phyloP scores from a whole-genome alignment of 2,797 vertebrate species.

The Picus viridis region DNA sequence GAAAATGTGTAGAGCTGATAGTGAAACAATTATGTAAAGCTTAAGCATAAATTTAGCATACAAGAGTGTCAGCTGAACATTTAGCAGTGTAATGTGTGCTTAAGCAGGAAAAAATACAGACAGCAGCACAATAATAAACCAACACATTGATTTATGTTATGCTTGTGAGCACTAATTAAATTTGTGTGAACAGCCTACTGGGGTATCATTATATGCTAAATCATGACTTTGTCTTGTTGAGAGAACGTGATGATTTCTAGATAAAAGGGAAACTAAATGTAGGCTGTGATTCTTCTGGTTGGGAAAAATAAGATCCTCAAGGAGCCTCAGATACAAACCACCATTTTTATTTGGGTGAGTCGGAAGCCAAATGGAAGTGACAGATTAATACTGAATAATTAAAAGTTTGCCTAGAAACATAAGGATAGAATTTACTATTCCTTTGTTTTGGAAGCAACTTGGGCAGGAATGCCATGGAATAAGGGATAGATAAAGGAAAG shows the following conservation, averaged over 20 bases:
- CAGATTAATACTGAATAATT: not conserved
- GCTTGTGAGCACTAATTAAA: conserved; percentile 10
- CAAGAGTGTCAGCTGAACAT: not conserved
- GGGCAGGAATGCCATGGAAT: not conserved
- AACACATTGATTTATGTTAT: not conserved
- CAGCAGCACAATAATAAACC: not conserved
- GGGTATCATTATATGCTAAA: not conserved
- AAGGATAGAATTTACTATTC: not conserved
- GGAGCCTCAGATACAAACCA: not conserved
- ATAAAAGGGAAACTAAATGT: not conserved
- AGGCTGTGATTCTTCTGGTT: not conserved
- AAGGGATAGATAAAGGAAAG: not conserved
- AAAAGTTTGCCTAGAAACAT: not conserved
- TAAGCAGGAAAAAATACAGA: not conserved
- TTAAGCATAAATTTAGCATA: not conserved
- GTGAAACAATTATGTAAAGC: not conserved
- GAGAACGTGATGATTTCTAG: not conserved
- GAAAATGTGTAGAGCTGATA: not conserved
- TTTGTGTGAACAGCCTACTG: not conserved
- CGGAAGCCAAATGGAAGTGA: not conserved
- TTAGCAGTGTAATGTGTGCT: not conserved
- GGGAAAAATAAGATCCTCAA: not conserved
- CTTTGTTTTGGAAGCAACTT: not conserved
- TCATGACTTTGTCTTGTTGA: not conserved
- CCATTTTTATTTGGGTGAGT: not conserved